Evolutionary conservation across 2,797 vertebrate genomes (phyloP).

Genomic region (Phrynocephalus guinanensis): DNA sequence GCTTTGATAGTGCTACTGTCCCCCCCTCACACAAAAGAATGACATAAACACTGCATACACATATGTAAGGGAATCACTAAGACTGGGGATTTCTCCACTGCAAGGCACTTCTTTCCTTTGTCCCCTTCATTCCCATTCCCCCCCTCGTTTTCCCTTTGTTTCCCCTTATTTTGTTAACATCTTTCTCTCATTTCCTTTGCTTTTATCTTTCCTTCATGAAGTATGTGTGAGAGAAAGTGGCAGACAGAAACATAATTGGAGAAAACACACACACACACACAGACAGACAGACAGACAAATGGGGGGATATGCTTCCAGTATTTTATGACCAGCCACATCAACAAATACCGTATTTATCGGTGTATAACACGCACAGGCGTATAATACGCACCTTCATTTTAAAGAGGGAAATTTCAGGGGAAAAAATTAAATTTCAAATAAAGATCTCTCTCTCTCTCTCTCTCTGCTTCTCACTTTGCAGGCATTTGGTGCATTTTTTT

Average conservation of each 20-base stretch:
- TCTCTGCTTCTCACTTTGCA: too few relatives aligned
- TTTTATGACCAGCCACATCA: not conserved
- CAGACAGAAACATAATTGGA: not conserved
- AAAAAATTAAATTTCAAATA: too few relatives aligned
- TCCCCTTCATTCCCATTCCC: not conserved
- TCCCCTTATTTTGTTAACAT: not conserved
- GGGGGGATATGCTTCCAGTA: not conserved
- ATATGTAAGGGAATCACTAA: not conserved
- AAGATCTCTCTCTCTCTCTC: too few relatives aligned
- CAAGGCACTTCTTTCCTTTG: not conserved
- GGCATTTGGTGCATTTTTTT: too few relatives aligned
- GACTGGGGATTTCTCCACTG: not conserved
- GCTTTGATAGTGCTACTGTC: not conserved
- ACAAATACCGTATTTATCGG: not conserved
- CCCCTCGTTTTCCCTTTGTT: not conserved
- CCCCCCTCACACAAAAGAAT: not conserved
- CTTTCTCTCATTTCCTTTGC: not conserved
- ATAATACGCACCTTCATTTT: too few relatives aligned
- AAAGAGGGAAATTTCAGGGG: too few relatives aligned
- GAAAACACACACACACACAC: not conserved
- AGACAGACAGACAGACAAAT: too few relatives aligned
- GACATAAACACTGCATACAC: not conserved
- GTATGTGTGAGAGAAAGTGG: not conserved
- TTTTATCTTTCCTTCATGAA: not conserved
- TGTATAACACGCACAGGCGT: too few relatives aligned